Evolutionary conservation across 1,140 invertebrate species (phyloP), one percentile per base, ranked within the genome.

Genomic region (Drosophila kanapiae): DNA sequence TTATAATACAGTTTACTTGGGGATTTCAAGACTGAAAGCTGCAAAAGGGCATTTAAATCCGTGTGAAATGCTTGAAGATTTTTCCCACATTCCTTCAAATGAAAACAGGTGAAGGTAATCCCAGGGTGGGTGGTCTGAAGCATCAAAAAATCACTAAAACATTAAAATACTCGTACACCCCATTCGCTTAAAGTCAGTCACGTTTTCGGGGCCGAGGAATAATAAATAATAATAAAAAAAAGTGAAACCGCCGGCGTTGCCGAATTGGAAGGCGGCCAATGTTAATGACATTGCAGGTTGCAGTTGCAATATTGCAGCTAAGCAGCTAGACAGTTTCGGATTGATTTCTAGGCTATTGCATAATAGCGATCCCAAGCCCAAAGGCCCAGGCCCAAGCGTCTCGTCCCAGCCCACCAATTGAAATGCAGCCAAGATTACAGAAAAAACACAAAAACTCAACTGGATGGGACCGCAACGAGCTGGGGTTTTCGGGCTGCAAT

Each of bases 351-450:
- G 54, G 75, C 31, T 54, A 77, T 77, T 77, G 62, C 75, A 77
- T 77, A 77, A 77, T 51, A 33, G 14, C 49, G 29, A 51, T 77
- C 31, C 16, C 35, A 57, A 38, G 13, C 18, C 11, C 31, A 16
- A 48, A 23, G 23, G 31, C 13, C 62, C 49, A 18, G 33, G 42
- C 38, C 14, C 75, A 53, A 35, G 49, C n/a, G 31, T 2, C 31
- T 35, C 29, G 29, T 37, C 51, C 49, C 45, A 11, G 10, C 3
- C 49, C 51, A 16, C 35, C 53, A 80, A 80, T 86, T 86, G 78
- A 86, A 86, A 69, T 65, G 68, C 75, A 74, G 79, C 83, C 85
- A 87, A 80, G 60, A 70, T 29, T 49, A 18, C 67, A 45, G 48
- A 23, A 6, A 37, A 35, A 6, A 8, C 3, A 7, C 31, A 23